Evolutionary conservation across 2,888 invertebrate species (phyloP).

Genomic region (Nycteola revayana): DNA sequence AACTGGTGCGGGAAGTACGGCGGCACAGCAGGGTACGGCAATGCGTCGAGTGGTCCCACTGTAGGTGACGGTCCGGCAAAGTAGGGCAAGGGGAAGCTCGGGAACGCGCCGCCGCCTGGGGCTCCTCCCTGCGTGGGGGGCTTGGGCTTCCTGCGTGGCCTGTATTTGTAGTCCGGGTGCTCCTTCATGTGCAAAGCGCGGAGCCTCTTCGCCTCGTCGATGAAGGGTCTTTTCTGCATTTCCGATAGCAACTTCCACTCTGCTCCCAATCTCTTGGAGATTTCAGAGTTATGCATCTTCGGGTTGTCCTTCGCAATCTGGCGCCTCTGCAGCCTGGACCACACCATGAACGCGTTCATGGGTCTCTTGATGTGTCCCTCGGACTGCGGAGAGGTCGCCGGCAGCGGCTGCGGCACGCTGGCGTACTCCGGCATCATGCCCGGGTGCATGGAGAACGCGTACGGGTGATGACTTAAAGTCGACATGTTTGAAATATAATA

Average conservation of each 20-base stretch:
- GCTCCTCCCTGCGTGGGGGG: conserved; percentile 82
- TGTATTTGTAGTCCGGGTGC: conserved; percentile 95
- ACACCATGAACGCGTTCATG: conserved; percentile 99
- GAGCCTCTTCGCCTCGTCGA: conserved; percentile 96
- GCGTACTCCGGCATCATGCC: conserved; percentile 75
- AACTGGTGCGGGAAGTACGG: conserved; percentile 90
- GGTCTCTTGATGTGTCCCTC: conserved; percentile 96
- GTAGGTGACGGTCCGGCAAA: conserved; percentile 84
- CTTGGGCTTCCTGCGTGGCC: conserved; percentile 92
- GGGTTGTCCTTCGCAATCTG: conserved; percentile 97
- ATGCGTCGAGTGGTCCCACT: conserved; percentile 80
- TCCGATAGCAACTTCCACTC: conserved; percentile 96
- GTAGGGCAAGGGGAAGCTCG: conserved; percentile 84
- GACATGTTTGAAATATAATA: conserved; percentile 61
- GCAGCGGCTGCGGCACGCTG: conserved; percentile 67
- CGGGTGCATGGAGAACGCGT: conserved; percentile 78
- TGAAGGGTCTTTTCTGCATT: conserved; percentile 94
- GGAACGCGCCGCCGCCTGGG: conserved; percentile 80
- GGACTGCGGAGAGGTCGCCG: conserved; percentile 71
- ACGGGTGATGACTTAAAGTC: conserved; percentile 77
- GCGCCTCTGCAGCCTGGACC: conserved; percentile 95
- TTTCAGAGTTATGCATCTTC: conserved; percentile 95
- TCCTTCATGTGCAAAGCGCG: conserved; percentile 94
- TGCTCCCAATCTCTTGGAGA: conserved; percentile 94
- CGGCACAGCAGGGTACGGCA: conserved; percentile 85